Evolutionary conservation across 2,797 vertebrate species (phyloP).

Genomic region (Sternarchorhynchus goeldii): DNA sequence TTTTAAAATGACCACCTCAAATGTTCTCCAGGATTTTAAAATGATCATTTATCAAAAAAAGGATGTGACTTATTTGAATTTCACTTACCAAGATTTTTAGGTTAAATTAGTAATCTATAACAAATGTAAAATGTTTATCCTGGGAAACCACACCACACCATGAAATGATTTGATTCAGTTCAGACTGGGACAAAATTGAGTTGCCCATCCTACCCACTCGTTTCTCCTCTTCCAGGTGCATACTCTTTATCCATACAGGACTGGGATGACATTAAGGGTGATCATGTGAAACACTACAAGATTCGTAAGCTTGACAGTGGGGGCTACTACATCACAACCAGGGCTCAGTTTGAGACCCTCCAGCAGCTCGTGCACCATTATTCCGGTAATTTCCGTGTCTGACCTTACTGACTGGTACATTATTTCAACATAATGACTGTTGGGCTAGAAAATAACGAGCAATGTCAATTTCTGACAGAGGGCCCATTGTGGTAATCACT

Average conservation of each 20-base stretch:
- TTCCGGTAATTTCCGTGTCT: constrained; percentile 81
- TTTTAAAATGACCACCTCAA: too few species aligned
- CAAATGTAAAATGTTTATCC: too few species aligned
- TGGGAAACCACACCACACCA: too few species aligned
- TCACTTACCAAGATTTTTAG: too few species aligned
- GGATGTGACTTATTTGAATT: too few species aligned
- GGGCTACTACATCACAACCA: constrained; percentile 98
- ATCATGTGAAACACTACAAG: constrained; percentile 99
- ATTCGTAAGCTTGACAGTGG: constrained; percentile 98
- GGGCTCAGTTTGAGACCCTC: constrained; percentile 97
- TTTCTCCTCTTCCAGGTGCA: constrained; percentile 79
- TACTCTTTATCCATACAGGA: constrained; percentile 99
- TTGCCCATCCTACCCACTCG: not conserved
- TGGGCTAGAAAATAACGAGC: not conserved
- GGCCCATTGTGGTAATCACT: not conserved
- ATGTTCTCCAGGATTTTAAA: too few species aligned
- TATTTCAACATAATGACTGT: not conserved
- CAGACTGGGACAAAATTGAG: too few species aligned
- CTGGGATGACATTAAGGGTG: constrained; percentile 98
- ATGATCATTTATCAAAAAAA: too few species aligned
- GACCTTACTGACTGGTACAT: not conserved
- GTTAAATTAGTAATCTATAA: too few species aligned
- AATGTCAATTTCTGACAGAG: constrained; percentile 5
- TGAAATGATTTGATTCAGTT: too few species aligned
- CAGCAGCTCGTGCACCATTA: constrained; percentile 99